Base-by-base conservation (phyloP, 2,888 invertebrate species). In the Sicus ferrugineus region DNA sequence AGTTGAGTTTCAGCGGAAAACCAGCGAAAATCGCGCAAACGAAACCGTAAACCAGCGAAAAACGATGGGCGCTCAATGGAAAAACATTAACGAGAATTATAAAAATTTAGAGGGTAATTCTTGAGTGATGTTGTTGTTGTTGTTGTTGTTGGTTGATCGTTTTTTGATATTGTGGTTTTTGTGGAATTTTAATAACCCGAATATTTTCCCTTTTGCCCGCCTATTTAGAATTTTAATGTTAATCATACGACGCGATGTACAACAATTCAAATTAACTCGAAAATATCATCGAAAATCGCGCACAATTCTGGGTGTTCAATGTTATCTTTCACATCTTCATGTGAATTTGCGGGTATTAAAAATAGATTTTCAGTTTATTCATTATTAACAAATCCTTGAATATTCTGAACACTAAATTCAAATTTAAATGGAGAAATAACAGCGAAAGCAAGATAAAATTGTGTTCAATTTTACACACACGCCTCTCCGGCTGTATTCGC, bases 101-200 rank as follows among this genome's bases (percentile, higher is more conserved):
- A 82, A 82, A 70, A 80, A 81, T 73, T 72, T 82, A 75, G 82
- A 82, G 74, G 82, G 82, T 82, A 75, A 75, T 72, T 72, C 70
- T 62, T 54, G 16, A 2, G 28, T 54, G 52, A 14, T 38, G 38
- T 38, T 38, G 14, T 30, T 54, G 31, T 61, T 68, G 16, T 58
- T 50, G 23, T 48, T 56, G 61, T 61, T 38, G 23, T 50, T 30
- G n/a, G 38, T 56, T n/a, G n/a, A n/a, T n/a, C n/a, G n/a, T 6
- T 31, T 54, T 38, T 9, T 46, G 26, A 2, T 46, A 28, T 34
- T 63, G 16, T 31, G 21, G 30, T 52, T 56, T 54, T 50, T 26
- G 54, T 56, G 11, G 23, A 19, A 16, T 26, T 38, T 46, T 3
- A 52, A 52, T 26, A n/a, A n/a, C n/a, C n/a, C n/a, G n/a, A n/a